Evolutionary conservation across 2,888 invertebrate genomes (phyloP).

Genomic region (Hirtodrosophila histrioides): DNA sequence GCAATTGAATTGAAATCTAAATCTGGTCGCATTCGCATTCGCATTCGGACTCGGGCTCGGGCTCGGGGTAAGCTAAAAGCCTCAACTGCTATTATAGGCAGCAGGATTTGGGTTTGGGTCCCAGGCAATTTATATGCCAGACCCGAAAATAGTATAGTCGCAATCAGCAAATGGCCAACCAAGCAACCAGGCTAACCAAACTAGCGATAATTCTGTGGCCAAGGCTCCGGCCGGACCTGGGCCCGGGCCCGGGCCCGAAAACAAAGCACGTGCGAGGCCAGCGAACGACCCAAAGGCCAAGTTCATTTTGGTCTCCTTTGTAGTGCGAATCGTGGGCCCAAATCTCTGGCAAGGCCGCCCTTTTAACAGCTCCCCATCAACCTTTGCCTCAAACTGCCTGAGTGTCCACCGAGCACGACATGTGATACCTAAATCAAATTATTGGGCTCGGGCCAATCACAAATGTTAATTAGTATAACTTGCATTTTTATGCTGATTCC

Average conservation of each 20-base stretch:
- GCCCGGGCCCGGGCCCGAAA: slow-evolving; percentile 13
- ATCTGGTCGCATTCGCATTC: slow-evolving; percentile 43
- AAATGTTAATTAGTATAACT: slow-evolving; percentile 24
- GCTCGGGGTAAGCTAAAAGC: slow-evolving; percentile 26
- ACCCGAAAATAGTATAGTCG: slow-evolving; percentile 46
- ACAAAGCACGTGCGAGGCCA: slow-evolving; percentile 47
- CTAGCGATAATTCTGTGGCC: slow-evolving; percentile 40
- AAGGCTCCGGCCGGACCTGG: slow-evolving; percentile 1
- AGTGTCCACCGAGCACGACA: neutral
- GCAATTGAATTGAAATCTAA: slow-evolving; percentile 72
- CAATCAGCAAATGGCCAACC: slow-evolving; percentile 69
- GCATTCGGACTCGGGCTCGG: no score
- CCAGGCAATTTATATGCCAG: slow-evolving; percentile 47
- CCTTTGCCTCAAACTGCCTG: neutral
- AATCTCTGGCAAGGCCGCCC: slow-evolving; percentile 2
- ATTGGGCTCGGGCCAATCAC: slow-evolving; percentile 22
- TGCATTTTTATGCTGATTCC: slow-evolving; percentile 12
- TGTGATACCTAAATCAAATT: slow-evolving; percentile 5
- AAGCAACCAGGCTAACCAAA: slow-evolving; percentile 22
- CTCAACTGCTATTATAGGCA: slow-evolving; percentile 34
- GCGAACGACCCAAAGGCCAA: slow-evolving; percentile 20
- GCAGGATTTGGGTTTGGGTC: slow-evolving; percentile 17
- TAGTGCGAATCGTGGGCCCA: slow-evolving; percentile 17
- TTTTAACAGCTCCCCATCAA: slow-evolving; percentile 7
- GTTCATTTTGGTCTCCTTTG: slow-evolving; percentile 37